Base-by-base conservation (phyloP, 2,797 vertebrate species). In the Phoeniculus purpureus region DNA sequence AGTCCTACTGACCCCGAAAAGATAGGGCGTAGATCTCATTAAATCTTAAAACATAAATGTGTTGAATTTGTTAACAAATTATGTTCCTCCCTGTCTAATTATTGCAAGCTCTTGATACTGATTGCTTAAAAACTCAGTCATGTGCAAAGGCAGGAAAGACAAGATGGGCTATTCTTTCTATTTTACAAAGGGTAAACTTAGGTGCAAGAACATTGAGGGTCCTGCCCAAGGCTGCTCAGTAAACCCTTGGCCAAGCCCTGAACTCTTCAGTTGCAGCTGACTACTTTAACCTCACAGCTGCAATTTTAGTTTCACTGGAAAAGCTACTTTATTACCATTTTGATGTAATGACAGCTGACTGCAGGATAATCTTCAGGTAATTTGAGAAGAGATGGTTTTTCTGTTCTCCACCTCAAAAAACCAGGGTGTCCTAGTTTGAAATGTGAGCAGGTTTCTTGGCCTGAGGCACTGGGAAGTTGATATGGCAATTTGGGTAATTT, bases 361-460 rank as follows among this genome's bases (percentile, higher is more conserved):
- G 60, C 81, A 71, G 37, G 51, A 68, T 66, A 79, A 87, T 77
- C 56, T 80, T 87, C 67, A 91, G 73, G 67, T 88, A 88, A 77
- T 73, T 88, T 54, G 43, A 84, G 80, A 84, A 75, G 7, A 64
- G 47, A 70, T 25, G 29, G 47, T 54, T 91, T 84, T 93, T 70
- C 31, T 81, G 22, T 50, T 58, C 43, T 93, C 88, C 61, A 94
- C 90, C 68, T 95, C 94, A 90, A 96, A 95, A 93, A 9, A 58
- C 10, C 43, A 43, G 43, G 43, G 43, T 43, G 43, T 16, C 43
- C 43, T 43, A 43, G 43, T 43, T 43, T 43, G 43, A 43, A 43
- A 43, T 43, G 43, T 43, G 43, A 43, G 10, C 43, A 43, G 43
- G 43, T 43, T 43, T 43, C 43, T 43, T 43, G 43, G 16, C 43